Evolutionary conservation across 2,888 invertebrate genomes (phyloP).

Genomic region (Automeris io): DNA sequence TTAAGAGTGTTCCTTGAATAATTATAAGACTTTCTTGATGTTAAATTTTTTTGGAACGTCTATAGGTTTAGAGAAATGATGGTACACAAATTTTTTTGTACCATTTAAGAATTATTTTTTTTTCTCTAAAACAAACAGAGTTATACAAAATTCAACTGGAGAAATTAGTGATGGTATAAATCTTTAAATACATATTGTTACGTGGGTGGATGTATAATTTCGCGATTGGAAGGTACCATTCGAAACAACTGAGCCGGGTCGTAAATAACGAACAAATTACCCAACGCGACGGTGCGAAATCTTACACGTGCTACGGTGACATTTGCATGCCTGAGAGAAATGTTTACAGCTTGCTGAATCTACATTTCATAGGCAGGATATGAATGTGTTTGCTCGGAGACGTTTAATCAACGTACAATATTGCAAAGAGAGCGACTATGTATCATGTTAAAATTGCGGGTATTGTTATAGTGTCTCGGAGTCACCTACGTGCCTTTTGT

Average conservation of each 20-base stretch:
- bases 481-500: slow-evolving; percentile 1
- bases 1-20: no score
- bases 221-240: slow-evolving; percentile 60
- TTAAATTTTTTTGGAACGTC: no score
- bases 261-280: slow-evolving; percentile 73
- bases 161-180: no score
- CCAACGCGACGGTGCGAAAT: slow-evolving; percentile 42
- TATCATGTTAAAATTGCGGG: not conserved
- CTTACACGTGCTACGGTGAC: slow-evolving; percentile 48
- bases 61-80: no score
- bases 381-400: slow-evolving; percentile 19
- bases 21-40: no score
- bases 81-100: no score
- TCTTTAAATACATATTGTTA: slow-evolving; percentile 36
- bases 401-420: slow-evolving; percentile 30
- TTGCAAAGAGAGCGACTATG: not conserved
- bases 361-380: slow-evolving; percentile 23
- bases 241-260: slow-evolving; percentile 59
- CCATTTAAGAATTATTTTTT: no score
- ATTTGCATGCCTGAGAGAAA: slow-evolving; percentile 64
- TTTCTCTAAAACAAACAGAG: not conserved
- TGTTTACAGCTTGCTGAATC: slow-evolving; percentile 40
- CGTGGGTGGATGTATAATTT: slow-evolving; percentile 60
- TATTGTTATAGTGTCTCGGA: not conserved
- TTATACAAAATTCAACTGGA: not conserved